Percentiles rank a stretch among this genome's conserved stretches.
phyloP scores from a whole-genome alignment of 2,888 invertebrate species.

The Busseola fusca region DNA sequence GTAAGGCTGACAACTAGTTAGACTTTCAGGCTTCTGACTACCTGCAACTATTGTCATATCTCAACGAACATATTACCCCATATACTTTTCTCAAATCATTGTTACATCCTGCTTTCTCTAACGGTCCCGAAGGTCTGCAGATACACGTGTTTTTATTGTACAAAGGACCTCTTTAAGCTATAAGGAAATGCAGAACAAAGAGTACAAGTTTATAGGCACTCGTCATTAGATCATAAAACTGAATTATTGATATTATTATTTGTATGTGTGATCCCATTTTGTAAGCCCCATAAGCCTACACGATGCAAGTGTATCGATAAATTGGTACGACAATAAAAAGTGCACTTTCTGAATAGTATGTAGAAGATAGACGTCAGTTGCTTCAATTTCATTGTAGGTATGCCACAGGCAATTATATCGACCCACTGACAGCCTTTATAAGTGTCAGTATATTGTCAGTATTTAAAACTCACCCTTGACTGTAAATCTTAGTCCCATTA shows the following conservation, averaged over 20 bases:
- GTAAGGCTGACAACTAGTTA: too few relatives aligned
- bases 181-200: background rate
- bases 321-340: background rate
- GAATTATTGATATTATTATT: background rate
- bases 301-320: background rate
- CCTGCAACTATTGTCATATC: background rate
- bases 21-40: background rate
- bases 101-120: background rate
- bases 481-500: background rate
- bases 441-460: too few relatives aligned
- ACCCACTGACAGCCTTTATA: too few relatives aligned
- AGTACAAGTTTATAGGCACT: background rate
- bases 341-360: too few relatives aligned
- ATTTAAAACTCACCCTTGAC: slow-evolving; percentile 15
- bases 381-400: background rate
- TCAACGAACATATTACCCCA: background rate
- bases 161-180: background rate
- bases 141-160: background rate
- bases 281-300: background rate
- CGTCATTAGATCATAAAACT: slow-evolving; percentile 4
- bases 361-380: too few relatives aligned
- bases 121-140: background rate
- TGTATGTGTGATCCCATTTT: background rate
- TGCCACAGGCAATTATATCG: too few relatives aligned
- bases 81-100: background rate